Evolutionary conservation across 2,888 invertebrate species (phyloP).

Genomic region (Prosapia bicincta): DNA sequence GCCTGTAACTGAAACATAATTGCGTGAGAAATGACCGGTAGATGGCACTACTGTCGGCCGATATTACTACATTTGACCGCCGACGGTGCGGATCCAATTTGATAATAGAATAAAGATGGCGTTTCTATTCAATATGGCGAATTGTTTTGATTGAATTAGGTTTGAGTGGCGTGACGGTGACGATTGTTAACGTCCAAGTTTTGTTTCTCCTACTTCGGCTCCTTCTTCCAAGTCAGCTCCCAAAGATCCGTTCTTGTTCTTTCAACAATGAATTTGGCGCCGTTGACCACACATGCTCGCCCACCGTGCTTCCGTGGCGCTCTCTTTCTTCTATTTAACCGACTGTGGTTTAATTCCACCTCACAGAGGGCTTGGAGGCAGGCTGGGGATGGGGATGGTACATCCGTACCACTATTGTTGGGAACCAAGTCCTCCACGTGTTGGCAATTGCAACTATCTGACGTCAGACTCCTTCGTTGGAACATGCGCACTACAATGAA

Average conservation of each 20-base stretch:
- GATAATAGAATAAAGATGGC: slow-evolving; percentile 35
- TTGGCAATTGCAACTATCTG: no score
- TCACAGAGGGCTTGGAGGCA: no score
- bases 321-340: neutral
- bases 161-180: slow-evolving; percentile 17
- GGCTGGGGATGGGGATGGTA: no score
- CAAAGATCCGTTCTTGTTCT: neutral
- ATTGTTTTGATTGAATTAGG: slow-evolving; percentile 28
- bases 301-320: neutral
- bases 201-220: neutral
- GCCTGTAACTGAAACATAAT: neutral
- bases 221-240: neutral
- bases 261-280: neutral
- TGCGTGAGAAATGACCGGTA: slow-evolving; percentile 24
- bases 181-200: slow-evolving; percentile 18
- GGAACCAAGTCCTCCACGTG: no score
- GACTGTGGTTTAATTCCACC: no score
- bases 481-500: no score
- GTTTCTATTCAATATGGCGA: slow-evolving; percentile 30
- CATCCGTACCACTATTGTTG: no score
- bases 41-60: slow-evolving; percentile 8
- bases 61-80: slow-evolving; percentile 25
- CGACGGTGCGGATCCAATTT: slow-evolving; percentile 33
- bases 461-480: no score
- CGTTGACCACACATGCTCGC: neutral